A percentile compares a stretch with the other conserved stretches of the same genome.
Evolutionary conservation across 2,113 vertebrate genomes (phyloP).

Genomic region (Bucco capensis): DNA sequence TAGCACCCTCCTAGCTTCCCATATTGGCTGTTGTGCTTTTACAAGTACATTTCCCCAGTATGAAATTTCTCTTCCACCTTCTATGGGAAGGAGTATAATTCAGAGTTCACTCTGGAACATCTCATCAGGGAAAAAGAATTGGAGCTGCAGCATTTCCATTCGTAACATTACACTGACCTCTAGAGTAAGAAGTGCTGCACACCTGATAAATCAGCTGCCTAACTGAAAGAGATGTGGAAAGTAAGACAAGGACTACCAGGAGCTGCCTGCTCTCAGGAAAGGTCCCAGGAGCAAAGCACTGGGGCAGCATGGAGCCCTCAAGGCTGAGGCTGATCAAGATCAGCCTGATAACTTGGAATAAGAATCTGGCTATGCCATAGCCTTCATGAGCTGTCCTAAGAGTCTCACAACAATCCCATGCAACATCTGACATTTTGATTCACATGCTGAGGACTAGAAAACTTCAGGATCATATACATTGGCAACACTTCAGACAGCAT

Average conservation of each 20-base stretch:
- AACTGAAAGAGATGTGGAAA: not conserved
- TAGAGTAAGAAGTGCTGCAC: slow-evolving; percentile 64
- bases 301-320: not conserved
- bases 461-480: not conserved
- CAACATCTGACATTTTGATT: not conserved
- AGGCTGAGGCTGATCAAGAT: rapidly evolving
- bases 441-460: rapidly evolving
- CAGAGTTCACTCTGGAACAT: slow-evolving; percentile 52
- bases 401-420: not conserved
- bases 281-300: not conserved
- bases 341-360: not conserved
- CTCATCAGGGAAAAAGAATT: not conserved
- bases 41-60: slow-evolving; percentile 52
- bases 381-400: rapidly evolving
- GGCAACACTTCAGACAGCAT: not conserved
- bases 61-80: slow-evolving; percentile 40
- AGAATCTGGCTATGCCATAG: not conserved
- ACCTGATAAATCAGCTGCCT: not conserved
- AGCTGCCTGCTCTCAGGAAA: not conserved
- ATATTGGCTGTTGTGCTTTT: slow-evolving; percentile 58
- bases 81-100: slow-evolving; percentile 7
- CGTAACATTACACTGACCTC: slow-evolving; percentile 77
- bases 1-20: slow-evolving; percentile 50
- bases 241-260: not conserved
- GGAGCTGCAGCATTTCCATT: slow-evolving; percentile 53